Evolutionary conservation across 2,113 vertebrate species (phyloP).

Genomic region (Elachura formosa): DNA sequence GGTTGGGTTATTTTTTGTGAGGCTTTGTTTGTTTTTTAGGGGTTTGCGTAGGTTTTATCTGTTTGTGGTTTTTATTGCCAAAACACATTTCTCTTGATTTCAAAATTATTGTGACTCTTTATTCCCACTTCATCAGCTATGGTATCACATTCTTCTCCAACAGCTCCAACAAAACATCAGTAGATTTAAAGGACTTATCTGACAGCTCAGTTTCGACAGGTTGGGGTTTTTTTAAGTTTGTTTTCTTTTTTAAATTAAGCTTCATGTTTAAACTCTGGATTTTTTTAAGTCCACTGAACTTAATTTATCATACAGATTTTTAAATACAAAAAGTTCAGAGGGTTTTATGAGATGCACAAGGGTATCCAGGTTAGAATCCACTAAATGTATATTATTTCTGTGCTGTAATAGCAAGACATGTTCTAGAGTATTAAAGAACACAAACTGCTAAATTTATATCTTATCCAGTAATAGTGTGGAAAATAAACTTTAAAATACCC

Average conservation of each 20-base stretch:
- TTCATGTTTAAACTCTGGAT: background rate
- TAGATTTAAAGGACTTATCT: background rate
- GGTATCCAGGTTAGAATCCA: background rate
- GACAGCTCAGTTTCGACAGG: background rate
- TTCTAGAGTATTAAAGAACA: background rate
- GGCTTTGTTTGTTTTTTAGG: background rate
- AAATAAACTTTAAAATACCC: background rate
- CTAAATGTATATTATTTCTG: background rate
- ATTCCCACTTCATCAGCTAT: background rate
- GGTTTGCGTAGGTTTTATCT: background rate
- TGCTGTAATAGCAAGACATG: background rate
- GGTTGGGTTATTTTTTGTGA: no score
- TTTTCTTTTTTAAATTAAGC: background rate
- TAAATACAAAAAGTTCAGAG: background rate
- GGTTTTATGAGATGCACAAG: background rate
- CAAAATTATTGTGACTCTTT: background rate
- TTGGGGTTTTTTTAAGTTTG: fast-evolving
- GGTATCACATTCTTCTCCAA: background rate
- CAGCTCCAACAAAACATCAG: background rate
- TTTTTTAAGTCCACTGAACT: background rate
- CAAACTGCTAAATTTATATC: background rate
- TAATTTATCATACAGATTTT: background rate
- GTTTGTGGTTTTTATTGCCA: background rate
- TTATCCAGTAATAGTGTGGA: background rate
- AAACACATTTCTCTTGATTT: background rate